phyloP scores from a whole-genome alignment of 2,888 invertebrate genomes.

The Magallana nippona region DNA sequence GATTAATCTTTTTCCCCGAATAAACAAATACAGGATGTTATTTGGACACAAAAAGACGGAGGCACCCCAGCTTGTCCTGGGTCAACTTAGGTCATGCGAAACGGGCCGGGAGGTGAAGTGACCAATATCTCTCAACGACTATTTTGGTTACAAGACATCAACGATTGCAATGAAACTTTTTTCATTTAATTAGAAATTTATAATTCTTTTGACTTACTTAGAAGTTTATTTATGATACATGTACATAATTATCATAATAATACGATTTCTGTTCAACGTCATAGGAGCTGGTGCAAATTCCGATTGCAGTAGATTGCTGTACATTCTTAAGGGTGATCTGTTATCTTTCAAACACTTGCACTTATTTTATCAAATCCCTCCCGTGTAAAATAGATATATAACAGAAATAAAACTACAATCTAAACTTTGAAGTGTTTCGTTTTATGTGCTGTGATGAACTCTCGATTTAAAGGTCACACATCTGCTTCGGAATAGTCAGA shows the following conservation, averaged over 20 bases:
- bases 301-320: background rate
- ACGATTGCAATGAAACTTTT: too few species aligned
- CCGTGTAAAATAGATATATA: constrained; percentile 31
- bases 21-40: constrained; percentile 33
- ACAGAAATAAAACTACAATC: background rate
- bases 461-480: constrained; percentile 19
- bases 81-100: constrained; percentile 23
- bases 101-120: background rate
- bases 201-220: too few species aligned
- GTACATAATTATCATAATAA: background rate
- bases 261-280: too few species aligned
- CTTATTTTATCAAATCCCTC: constrained; percentile 25
- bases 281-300: background rate
- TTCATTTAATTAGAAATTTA: too few species aligned
- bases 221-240: too few species aligned
- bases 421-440: constrained; percentile 4
- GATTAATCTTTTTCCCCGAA: constrained; percentile 33
- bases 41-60: constrained; percentile 30
- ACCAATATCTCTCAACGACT: background rate
- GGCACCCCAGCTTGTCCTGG: background rate
- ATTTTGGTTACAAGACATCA: background rate
- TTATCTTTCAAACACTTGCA: constrained; percentile 31
- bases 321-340: background rate
- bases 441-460: constrained; percentile 22
- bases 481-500: constrained; percentile 11